Evolutionary conservation across 53 echinoderm and acorn worm genomes (phyloP).

Genomic region (Hippasteria phrygiana): DNA sequence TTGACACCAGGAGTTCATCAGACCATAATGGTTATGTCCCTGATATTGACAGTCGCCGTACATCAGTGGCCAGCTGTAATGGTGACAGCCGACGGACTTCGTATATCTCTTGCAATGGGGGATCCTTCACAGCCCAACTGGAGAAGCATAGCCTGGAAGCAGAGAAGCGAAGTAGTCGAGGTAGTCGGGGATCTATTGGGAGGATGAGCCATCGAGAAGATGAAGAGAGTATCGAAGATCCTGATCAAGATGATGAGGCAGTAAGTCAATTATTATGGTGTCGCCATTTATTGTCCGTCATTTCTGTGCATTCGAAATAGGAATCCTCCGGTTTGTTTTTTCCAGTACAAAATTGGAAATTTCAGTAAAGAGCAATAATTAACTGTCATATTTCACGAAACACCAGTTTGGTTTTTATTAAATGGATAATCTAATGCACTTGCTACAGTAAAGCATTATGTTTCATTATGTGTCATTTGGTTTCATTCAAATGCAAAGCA

Average conservation of each 20-base stretch:
- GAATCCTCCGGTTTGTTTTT: no score
- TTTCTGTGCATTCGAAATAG: no score
- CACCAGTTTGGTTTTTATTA: no score
- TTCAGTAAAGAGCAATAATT: no score
- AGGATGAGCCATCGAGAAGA: constrained; percentile 60
- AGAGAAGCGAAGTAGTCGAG: constrained; percentile 59
- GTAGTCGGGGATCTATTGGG: constrained; percentile 14
- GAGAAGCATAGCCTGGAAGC: constrained; percentile 71
- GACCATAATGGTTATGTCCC: constrained; percentile 91
- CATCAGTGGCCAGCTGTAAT: constrained; percentile 70
- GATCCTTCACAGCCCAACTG: constrained; percentile 76
- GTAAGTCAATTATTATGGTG: no score
- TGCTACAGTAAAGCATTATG: no score
- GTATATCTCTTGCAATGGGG: constrained; percentile 96
- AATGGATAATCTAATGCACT: no score
- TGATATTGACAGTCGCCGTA: constrained; percentile 82
- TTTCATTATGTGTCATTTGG: no score
- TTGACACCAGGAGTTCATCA: constrained; percentile 69
- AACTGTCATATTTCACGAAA: no score
- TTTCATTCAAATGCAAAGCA: no score
- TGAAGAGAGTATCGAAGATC: constrained; percentile 82
- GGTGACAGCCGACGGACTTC: constrained; percentile 94
- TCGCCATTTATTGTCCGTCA: no score
- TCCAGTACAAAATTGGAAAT: no score
- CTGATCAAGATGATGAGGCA: constrained; percentile 93